Evolutionary conservation across 1,140 invertebrate genomes (phyloP).

Genomic region (Drosophila busckii): DNA sequence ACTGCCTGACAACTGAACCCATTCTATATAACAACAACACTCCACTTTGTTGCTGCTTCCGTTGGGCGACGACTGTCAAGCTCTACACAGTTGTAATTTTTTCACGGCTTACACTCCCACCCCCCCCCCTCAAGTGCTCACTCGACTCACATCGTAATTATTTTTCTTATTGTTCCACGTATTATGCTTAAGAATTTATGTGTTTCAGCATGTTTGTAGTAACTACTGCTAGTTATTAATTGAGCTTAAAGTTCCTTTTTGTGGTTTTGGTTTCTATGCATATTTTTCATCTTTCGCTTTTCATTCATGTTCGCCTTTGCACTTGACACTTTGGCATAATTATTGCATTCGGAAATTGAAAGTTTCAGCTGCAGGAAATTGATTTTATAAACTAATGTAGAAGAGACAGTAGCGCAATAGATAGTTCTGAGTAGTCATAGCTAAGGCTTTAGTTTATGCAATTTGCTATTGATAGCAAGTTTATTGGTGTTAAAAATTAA

Average conservation of each 20-base stretch:
- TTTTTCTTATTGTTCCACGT: constrained; percentile 76
- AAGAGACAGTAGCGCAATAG: neutral
- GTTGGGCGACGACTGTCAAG: constrained; percentile 62
- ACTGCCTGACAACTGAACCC: constrained; percentile 75
- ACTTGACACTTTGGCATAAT: constrained; percentile 75
- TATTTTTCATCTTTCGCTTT: constrained; percentile 10
- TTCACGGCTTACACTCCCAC: constrained; percentile 54
- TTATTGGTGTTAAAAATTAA: too few species aligned
- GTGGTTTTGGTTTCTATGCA: constrained; percentile 47
- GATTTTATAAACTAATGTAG: constrained; percentile 60
- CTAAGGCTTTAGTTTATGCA: constrained; percentile 27
- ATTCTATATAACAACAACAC: constrained; percentile 28
- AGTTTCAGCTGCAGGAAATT: constrained; percentile 68
- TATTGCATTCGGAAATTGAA: constrained; percentile 78
- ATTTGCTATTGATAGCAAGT: too few species aligned
- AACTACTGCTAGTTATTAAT: constrained; percentile 34
- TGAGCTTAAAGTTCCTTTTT: constrained; percentile 33
- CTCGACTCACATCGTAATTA: constrained; percentile 74
- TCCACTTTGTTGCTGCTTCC: constrained; percentile 61
- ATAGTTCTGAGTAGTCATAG: too few species aligned
- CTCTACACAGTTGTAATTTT: constrained; percentile 65
- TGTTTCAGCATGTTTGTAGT: constrained; percentile 43
- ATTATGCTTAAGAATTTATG: constrained; percentile 72
- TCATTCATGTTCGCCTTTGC: constrained; percentile 18
- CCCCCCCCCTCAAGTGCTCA: constrained; percentile 38